Percentiles rank a stretch among this genome's conserved stretches.
Evolutionary conservation across 30 jellyfish, hydroid and myxozoan genomes (phyloP).

Genomic region (Pseudorhiza aurosa): DNA sequence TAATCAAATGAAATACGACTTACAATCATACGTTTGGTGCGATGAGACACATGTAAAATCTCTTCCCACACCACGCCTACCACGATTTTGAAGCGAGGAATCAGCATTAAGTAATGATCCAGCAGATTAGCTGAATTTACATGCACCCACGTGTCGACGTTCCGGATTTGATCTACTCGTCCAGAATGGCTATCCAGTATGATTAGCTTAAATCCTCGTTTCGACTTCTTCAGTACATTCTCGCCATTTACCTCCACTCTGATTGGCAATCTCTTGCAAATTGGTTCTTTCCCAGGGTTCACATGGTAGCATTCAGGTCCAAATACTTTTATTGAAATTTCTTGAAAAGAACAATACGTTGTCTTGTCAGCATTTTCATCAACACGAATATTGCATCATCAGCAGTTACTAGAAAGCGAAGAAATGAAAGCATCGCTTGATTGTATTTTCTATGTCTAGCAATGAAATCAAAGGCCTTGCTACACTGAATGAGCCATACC

Average conservation of each 20-base stretch:
- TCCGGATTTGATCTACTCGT: background rate
- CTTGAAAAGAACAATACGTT: conserved; percentile 34
- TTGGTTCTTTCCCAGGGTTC: background rate
- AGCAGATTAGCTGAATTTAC: background rate
- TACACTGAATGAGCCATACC: conserved; percentile 17
- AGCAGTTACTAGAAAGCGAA: too few species aligned
- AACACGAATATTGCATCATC: too few species aligned
- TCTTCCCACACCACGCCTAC: conserved; percentile 38
- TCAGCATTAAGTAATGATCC: background rate
- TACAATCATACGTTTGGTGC: conserved; percentile 8
- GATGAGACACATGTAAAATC: background rate
- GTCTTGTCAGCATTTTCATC: too few species aligned
- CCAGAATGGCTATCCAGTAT: conserved; percentile 34
- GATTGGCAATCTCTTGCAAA: conserved; percentile 31
- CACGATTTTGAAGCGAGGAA: conserved; percentile 20
- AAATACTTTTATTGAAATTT: background rate
- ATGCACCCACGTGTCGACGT: conserved; percentile 16
- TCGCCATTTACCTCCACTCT: conserved; percentile 5
- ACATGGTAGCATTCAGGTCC: conserved; percentile 25
- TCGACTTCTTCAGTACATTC: conserved; percentile 1
- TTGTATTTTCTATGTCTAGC: too few species aligned
- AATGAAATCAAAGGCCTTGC: too few species aligned
- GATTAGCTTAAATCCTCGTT: conserved; percentile 29
- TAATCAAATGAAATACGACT: conserved; percentile 9
- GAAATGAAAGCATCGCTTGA: too few species aligned